Evolutionary conservation across 2,113 vertebrate species (phyloP).

Genomic region (Rostratula benghalensis): DNA sequence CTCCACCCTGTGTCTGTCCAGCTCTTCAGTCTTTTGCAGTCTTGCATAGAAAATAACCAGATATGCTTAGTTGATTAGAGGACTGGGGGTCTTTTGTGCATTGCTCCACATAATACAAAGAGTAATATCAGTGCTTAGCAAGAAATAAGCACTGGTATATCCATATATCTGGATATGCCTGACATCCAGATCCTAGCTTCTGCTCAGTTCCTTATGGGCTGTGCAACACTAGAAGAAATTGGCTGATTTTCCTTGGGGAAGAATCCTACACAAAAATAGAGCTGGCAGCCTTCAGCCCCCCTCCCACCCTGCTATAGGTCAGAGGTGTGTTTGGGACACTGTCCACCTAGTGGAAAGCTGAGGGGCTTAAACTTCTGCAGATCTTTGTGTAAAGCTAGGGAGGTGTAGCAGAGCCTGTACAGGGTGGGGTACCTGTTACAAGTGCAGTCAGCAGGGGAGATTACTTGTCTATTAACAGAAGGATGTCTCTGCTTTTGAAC

Average conservation of each 20-base stretch:
- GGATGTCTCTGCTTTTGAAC: background rate
- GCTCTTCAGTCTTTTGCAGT: background rate
- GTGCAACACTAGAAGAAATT: background rate
- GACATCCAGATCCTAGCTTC: background rate
- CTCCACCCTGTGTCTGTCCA: rapidly evolving
- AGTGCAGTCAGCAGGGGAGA: background rate
- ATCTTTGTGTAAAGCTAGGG: background rate
- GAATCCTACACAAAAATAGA: conserved; percentile 12
- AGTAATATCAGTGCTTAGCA: background rate
- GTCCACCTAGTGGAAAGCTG: background rate
- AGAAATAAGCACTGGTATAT: background rate
- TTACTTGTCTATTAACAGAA: background rate
- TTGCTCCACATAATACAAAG: background rate
- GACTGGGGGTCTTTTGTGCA: background rate
- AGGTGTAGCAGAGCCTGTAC: rapidly evolving
- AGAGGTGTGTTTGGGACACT: conserved; percentile 52
- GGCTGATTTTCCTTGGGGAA: background rate
- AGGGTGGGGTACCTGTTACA: rapidly evolving
- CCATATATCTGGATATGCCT: background rate
- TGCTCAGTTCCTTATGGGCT: background rate
- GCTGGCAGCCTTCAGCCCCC: background rate
- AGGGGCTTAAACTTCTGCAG: background rate
- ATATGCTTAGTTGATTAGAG: background rate
- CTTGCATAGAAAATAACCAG: background rate
- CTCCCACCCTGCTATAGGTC: conserved; percentile 2